Evolutionary conservation across 2,888 invertebrate species (phyloP), one percentile per base, ranked within the genome.

Genomic region (Netelia fuscicornis): DNA sequence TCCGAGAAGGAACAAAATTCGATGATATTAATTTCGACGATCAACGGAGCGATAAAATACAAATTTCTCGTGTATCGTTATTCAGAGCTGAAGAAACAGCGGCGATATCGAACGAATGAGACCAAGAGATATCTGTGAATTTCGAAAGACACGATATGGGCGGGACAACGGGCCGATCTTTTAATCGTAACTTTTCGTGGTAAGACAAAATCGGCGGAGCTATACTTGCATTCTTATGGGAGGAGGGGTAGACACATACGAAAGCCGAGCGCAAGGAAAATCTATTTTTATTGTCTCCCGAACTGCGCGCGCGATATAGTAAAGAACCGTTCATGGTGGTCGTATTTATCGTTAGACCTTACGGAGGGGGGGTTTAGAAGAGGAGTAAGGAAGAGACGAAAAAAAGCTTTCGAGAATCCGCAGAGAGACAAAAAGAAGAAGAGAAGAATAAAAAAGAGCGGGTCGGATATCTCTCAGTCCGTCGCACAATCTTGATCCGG

Each of bases 261-360:
- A 91, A 91, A 90, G 90, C 88, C 83, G 81, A 82, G 82, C 86
- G 71, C 87, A 88, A 87, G 85, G 89, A 88, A 89, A 90, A 90
- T 91, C 91, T 91, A 91, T 91, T 92, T 91, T 92, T 92, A 92
- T 92, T 90, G 89, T 91, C 89, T 88, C 88, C 88, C 86, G 81
- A 30, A 83, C 75, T 37, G 54, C 42, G 60, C 44, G 30, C 62
- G 54, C 42, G 37, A 37, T 72, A 30, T 71, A 71, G 88, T 89
- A 87, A 89, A 86, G 88, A 86, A 87, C 86, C 62, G 81, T 54
- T 76, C 68, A 81, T 84, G 54, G 54, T 52, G 75, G 79, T 72
- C 74, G 64, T 67, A 64, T 81, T 80, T 76, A 67, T 60, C 70
- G 17, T 9, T 58, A 75, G 85, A 83, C 78, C 85, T 88, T 88